Base-by-base conservation (phyloP, 2,797 vertebrate species). In the Psittacula derbiana region DNA sequence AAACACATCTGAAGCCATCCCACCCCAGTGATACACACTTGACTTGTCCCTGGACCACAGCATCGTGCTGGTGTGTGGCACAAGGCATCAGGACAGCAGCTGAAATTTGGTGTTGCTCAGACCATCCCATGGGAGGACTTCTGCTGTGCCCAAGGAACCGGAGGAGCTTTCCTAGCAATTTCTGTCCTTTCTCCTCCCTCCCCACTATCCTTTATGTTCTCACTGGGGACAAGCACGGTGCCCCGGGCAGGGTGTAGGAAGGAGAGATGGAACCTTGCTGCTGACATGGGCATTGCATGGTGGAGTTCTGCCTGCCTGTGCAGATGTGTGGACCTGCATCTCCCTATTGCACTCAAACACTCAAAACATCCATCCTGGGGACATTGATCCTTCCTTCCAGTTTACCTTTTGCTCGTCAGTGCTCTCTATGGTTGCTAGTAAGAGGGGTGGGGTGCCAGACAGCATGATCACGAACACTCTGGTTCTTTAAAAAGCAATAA, bases 111-210 rank as follows among this genome's bases (percentile, higher is more conserved):
- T 24, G 14, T 27, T 18, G 36, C 36, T 85, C 62, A 21, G 49
- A 43, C 14, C n/a, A 24, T 2, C 33, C 25, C 1, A 0, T 14
- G 46, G 53, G 25, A 58, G 0, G 5, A 38, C 9, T 65, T 30
- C 75, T 67, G 44, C 65, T 58, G 49, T 21, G 24, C 13, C 49
- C 80, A 86, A 50, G 58, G 57, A 69, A 33, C 20, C 0, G 1
- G 10, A 64, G 75, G 21, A 47, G 23, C 28, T 80, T 66, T 31
- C 23, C 67, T 61, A n/a, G 31, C 1, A 0, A 6, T 12, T 86
- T 23, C 43, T 33, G 19, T 17, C 43, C 38, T 30, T 43, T 65
- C 7, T 3, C 4, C 14, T 15, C 4, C n/a, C 10, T 61, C n/a
- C 8, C 25, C 40, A 30, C 1, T 2, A 1, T 4, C 46, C 20